These are phyloP conservation scores for Gallinago undulata DNA, from an alignment of 2,113 vertebrate genomes.

Conservation along the genomic window DNA sequence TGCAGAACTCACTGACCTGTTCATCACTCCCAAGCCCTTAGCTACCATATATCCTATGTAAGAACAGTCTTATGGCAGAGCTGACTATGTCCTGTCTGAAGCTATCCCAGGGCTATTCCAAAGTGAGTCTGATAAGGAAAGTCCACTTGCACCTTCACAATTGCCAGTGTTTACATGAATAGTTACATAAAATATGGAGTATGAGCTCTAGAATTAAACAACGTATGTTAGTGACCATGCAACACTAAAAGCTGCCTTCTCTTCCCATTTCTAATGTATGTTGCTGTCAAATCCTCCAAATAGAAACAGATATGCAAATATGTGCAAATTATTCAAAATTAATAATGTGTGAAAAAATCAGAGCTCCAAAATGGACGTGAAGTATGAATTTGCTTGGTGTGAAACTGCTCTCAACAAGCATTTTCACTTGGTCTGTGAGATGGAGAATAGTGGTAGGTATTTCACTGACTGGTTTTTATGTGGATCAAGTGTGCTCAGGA, in stretches of 20 bases:
- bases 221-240: neutral
- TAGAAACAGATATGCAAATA: neutral
- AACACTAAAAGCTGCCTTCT: neutral
- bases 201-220: neutral
- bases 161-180: neutral
- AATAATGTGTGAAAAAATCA: neutral
- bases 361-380: accelerated
- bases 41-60: accelerated
- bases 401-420: neutral
- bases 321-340: neutral
- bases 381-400: neutral
- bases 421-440: neutral
- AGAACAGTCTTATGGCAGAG: neutral
- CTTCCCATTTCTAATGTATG: neutral
- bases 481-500: neutral
- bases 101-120: neutral
- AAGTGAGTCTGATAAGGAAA: neutral
- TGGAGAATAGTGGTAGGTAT: neutral
- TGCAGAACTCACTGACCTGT: neutral
- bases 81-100: neutral
- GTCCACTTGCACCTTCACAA: neutral
- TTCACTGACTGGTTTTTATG: neutral
- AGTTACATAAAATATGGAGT: neutral
- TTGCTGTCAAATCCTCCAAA: neutral
- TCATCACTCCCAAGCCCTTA: neutral